Evolutionary conservation across 2,113 vertebrate species (phyloP).

Genomic region (Thalassarche chlororhynchos): DNA sequence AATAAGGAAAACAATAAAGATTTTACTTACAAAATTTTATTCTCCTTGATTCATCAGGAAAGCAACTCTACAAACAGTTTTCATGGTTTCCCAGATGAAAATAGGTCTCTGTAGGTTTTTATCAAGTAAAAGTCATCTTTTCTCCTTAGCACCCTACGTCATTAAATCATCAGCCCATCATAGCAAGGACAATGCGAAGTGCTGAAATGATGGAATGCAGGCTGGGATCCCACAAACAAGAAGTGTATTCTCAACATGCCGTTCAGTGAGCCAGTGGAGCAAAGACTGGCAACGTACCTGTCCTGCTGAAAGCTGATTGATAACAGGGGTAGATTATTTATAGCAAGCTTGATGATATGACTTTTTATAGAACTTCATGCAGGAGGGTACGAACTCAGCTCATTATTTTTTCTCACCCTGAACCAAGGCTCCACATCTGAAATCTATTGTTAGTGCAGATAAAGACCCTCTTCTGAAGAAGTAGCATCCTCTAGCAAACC

Average conservation of each 20-base stretch:
- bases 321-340: conserved; percentile 40
- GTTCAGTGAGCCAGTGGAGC: conserved; percentile 9
- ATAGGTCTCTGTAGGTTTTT: not conserved
- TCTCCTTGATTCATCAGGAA: not conserved
- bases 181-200: conserved; percentile 20
- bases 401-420: not conserved
- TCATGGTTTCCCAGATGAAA: not conserved
- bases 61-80: not conserved
- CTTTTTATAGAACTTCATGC: conserved; percentile 7
- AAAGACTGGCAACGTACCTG: not conserved
- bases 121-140: conserved; percentile 10
- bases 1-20: not conserved
- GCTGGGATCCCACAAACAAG: conserved; percentile 24
- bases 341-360: not conserved
- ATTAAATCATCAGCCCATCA: conserved; percentile 58
- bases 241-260: not conserved
- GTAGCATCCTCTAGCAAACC: not conserved
- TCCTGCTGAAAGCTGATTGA: conserved; percentile 17
- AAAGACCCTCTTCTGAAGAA: not conserved
- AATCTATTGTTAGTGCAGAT: not conserved
- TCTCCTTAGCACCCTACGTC: not conserved
- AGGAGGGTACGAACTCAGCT: not conserved
- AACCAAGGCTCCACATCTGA: not conserved
- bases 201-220: conserved; percentile 44
- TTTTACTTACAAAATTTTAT: not conserved